These are phyloP conservation scores for Clarias fuscus DNA, from an alignment of 2,797 vertebrate species.

Conservation along the genomic window DNA sequence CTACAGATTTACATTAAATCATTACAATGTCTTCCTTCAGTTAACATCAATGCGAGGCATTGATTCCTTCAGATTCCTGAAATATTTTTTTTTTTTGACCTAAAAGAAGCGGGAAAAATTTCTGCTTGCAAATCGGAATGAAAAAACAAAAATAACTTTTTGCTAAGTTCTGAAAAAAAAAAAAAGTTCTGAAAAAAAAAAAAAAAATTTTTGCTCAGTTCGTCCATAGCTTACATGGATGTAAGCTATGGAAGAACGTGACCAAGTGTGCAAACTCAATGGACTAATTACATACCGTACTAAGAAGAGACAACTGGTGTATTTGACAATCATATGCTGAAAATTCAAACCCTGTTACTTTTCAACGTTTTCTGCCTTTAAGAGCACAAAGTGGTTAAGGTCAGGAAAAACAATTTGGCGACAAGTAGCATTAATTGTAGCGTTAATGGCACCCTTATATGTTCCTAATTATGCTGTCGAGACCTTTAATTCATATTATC, in stretches of 20 bases:
- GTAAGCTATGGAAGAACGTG: conserved; percentile 1
- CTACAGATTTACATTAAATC: background rate
- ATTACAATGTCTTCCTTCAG: background rate
- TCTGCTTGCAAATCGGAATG: conserved; percentile 75
- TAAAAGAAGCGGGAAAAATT: conserved; percentile 72
- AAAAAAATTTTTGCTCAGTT: background rate
- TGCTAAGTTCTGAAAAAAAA: conserved; percentile 66
- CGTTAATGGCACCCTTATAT: background rate
- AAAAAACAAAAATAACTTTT: conserved; percentile 23
- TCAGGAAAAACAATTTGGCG: background rate
- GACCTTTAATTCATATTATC: background rate
- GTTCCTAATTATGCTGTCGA: background rate
- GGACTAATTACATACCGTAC: conserved; percentile 16
- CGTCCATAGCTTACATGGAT: background rate
- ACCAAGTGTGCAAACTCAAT: conserved; percentile 20
- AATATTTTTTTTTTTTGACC: conserved; percentile 77
- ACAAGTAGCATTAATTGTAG: no score
- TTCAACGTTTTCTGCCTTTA: background rate
- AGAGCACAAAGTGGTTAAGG: background rate
- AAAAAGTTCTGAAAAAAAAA: conserved; percentile 69
- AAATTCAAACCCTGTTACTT: background rate
- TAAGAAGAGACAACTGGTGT: background rate
- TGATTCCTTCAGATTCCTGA: conserved; percentile 84
- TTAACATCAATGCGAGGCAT: conserved; percentile 58
- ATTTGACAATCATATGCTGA: background rate